These are phyloP conservation scores for Pipistrellus nathusii DNA, from an alignment of 2,797 vertebrate genomes.

Conservation along the genomic window DNA sequence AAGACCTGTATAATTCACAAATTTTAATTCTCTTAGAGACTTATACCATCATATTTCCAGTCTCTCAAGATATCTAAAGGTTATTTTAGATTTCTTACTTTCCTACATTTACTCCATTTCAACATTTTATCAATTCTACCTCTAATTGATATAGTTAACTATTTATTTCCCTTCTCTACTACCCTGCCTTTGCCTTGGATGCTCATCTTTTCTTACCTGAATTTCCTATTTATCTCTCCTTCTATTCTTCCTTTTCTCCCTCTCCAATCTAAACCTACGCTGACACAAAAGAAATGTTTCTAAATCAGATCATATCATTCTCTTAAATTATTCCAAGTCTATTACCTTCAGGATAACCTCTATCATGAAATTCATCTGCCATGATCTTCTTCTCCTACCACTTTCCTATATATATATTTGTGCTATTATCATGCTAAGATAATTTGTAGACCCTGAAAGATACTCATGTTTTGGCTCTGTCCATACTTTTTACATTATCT, in stretches of 20 bases:
- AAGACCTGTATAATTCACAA: neutral
- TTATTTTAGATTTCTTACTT: conserved; percentile 30
- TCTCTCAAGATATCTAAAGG: neutral
- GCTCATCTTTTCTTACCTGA: neutral
- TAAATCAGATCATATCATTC: neutral
- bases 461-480: neutral
- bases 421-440: neutral
- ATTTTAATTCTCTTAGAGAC: neutral
- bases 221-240: neutral
- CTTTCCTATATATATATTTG: neutral
- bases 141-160: neutral
- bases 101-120: neutral
- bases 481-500: neutral
- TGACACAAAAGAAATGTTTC: neutral
- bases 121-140: neutral
- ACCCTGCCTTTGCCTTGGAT: neutral
- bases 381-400: neutral
- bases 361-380: neutral
- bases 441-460: neutral
- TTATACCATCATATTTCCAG: neutral
- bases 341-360: neutral
- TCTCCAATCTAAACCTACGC: neutral
- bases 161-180: neutral
- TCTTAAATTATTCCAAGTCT: neutral
- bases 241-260: neutral